Evolutionary conservation across 35 echinoderm and acorn worm species (phyloP), one percentile per base, ranked within the genome.

Genomic region (Patiria miniata): DNA sequence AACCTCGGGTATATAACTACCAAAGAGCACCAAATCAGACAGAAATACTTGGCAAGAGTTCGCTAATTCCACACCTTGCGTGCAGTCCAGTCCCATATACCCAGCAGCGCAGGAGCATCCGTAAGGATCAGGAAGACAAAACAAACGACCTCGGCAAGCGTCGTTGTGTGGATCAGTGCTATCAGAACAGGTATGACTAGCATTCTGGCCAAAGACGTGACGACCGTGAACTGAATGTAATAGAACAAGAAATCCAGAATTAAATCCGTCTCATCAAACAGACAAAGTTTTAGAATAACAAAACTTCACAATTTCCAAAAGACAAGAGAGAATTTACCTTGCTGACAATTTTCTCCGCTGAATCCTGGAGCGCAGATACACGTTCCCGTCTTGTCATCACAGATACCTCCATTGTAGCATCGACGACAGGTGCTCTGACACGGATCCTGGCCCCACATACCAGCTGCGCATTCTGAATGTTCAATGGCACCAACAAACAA

Each of bases 331-430:
- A 4, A 47, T 29, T 22, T 7, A 69, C 86, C 86, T 21, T 39
- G 60, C 39, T 81, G 21, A 29, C 87, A 89, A 16, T 89, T 39
- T 37, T 80, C 53, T 39, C 87, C 87, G 12, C 21, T 89, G 81
- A 97, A 97, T 53, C 94, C 94, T 5, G 94, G 94, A 32, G 90
- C 82, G 68, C 94, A 97, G 1, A 97, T 40, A 34, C 94, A 97
- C 3, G 44, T 47, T 76, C 94, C 94, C 39, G 91, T 90, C 15
- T 29, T 38, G 76, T 93, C 94, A 83, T 93, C 94, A 40, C 94
- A 97, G 1, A 97, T 61, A 36, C 94, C 94, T 65, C 94, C 91
- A 87, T 97, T 97, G 78, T 97, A 87, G 68, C 94, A 97, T 5
- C 58, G 29, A 8, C 77, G 58, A 80, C 91, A 93, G 19, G 51